Evolutionary conservation across 2,797 vertebrate genomes (phyloP).

Genomic region (Gorsachius magnificus): DNA sequence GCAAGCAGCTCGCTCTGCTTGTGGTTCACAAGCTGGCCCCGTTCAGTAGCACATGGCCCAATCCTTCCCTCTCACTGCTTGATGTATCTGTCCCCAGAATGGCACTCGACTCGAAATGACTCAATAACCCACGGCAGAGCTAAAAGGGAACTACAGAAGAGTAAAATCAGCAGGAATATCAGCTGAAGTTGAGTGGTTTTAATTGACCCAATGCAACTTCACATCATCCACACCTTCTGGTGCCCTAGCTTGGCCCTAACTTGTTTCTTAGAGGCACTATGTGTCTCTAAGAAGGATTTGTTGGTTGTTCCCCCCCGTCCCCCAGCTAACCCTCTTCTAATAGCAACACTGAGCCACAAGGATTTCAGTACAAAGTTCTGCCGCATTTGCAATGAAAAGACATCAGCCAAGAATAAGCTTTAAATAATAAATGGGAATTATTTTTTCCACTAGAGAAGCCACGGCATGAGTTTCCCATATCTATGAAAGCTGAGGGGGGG

Average conservation of each 20-base stretch:
- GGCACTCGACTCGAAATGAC: background rate
- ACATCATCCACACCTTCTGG: background rate
- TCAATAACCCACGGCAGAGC: background rate
- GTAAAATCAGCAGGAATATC: background rate
- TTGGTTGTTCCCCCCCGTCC: fast-evolving
- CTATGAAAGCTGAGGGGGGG: background rate
- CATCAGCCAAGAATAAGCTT: background rate
- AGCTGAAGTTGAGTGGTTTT: background rate
- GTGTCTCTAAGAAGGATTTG: background rate
- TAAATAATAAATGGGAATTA: background rate
- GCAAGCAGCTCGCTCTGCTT: background rate
- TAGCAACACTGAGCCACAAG: background rate
- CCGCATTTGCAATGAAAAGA: background rate
- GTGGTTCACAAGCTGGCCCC: fast-evolving
- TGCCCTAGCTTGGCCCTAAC: background rate
- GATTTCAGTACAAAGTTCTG: background rate
- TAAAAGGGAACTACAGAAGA: background rate
- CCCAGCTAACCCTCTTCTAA: background rate
- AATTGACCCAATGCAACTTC: background rate
- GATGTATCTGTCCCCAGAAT: background rate
- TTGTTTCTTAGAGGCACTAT: background rate
- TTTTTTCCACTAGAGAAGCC: background rate
- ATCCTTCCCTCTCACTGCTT: background rate
- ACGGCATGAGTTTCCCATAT: background rate
- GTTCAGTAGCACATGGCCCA: background rate